These are phyloP conservation scores for Macrotus californicus DNA, from an alignment of 2,113 vertebrate species.

Conservation along the genomic window DNA sequence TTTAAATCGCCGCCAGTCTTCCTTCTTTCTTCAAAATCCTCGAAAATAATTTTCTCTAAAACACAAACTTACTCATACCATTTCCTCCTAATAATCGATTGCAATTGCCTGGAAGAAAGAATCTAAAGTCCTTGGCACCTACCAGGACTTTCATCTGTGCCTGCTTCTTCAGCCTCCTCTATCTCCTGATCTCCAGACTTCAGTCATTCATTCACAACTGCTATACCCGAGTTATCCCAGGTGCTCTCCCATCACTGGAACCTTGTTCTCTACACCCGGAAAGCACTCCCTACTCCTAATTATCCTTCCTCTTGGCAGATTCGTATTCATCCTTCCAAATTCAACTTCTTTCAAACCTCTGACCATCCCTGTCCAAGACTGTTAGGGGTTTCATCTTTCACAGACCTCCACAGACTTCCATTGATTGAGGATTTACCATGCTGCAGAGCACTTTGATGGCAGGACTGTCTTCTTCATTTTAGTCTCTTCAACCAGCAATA, in stretches of 20 bases:
- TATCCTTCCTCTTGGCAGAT: background rate
- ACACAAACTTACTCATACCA: background rate
- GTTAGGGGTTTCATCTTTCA: background rate
- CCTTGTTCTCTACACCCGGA: background rate
- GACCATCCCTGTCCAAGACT: background rate
- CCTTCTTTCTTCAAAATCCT: background rate
- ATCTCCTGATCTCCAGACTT: background rate
- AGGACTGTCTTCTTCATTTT: background rate
- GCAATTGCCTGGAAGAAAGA: background rate
- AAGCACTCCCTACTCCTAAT: background rate
- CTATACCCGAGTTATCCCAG: background rate
- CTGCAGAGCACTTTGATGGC: background rate
- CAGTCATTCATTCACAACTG: background rate
- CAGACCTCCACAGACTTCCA: background rate
- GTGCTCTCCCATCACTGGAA: background rate
- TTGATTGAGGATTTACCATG: background rate
- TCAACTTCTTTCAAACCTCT: background rate
- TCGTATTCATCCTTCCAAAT: background rate
- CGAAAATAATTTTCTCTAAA: background rate
- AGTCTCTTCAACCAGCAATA: background rate
- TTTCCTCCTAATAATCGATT: background rate
- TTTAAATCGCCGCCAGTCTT: background rate
- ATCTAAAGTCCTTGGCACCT: background rate
- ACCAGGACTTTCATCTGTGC: background rate
- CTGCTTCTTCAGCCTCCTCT: background rate